These are phyloP conservation scores for Mico argentatus DNA, from an alignment of 2,797 vertebrate genomes.

Conservation along the genomic window DNA sequence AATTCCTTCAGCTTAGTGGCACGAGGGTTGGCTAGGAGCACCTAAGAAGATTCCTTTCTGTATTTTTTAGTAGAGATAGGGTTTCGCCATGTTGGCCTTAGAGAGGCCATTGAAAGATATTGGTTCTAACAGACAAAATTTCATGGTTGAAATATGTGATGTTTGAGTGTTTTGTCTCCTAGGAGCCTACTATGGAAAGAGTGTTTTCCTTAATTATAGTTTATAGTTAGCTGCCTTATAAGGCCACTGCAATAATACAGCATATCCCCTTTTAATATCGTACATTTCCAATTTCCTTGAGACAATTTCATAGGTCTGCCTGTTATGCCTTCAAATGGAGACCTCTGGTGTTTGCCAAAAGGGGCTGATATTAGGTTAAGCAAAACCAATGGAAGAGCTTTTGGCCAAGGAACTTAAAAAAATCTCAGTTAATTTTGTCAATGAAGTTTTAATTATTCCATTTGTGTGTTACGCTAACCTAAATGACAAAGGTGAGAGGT, in stretches of 20 bases:
- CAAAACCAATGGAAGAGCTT: background rate
- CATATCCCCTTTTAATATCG: background rate
- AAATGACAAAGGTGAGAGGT: background rate
- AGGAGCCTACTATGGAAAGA: background rate
- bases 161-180: background rate
- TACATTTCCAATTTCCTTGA: background rate
- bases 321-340: background rate
- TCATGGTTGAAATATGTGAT: background rate
- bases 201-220: background rate
- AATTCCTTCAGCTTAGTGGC: background rate
- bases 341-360: background rate
- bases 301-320: background rate
- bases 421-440: background rate
- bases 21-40: background rate
- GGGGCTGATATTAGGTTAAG: background rate
- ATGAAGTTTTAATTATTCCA: background rate
- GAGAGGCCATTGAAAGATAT: background rate
- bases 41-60: background rate
- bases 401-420: background rate
- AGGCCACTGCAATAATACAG: background rate
- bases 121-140: background rate
- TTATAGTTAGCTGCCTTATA: background rate
- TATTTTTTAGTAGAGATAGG: too few relatives aligned
- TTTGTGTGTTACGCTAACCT: background rate
- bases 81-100: too few relatives aligned